Conservation (phyloP, 1,140 invertebrate genomes). For the Drosophila sulfurigaster region DNA sequence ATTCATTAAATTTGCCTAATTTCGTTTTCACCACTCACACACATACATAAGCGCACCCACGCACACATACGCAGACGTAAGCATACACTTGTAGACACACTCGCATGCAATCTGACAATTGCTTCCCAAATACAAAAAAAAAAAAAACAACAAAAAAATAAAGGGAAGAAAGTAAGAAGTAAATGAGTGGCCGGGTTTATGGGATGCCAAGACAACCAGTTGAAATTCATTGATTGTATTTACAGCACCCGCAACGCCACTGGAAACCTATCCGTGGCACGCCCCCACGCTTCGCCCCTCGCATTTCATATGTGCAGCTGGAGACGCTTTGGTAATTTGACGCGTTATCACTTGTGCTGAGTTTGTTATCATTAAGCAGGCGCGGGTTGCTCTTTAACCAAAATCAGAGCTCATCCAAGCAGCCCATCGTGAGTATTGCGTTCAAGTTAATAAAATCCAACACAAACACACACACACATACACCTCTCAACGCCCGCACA, state of each 20-base stretch:
- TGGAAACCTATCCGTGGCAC: slow-evolving; percentile 26
- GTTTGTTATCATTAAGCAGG: slow-evolving; percentile 82
- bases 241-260: slow-evolving; percentile 67
- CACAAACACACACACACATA: slow-evolving; percentile 8
- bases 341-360: slow-evolving; percentile 83
- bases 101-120: slow-evolving; percentile 50
- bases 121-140: slow-evolving; percentile 6
- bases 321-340: slow-evolving; percentile 75
- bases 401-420: slow-evolving; percentile 64
- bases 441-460: slow-evolving; percentile 74
- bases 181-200: slow-evolving; percentile 39
- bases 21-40: slow-evolving; percentile 67
- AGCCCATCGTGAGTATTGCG: slow-evolving; percentile 31
- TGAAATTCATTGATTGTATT: slow-evolving; percentile 84
- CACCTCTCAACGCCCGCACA: slow-evolving; percentile 28
- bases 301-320: slow-evolving; percentile 12
- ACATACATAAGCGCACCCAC: slow-evolving; percentile 34
- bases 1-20: slow-evolving; percentile 84
- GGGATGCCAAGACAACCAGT: slow-evolving; percentile 72
- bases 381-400: slow-evolving; percentile 74
- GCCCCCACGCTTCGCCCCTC: background rate
- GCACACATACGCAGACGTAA: slow-evolving; percentile 24
- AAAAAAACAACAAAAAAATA: too few relatives aligned
- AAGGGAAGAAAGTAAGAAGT: slow-evolving; percentile 22
- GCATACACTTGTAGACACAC: slow-evolving; percentile 12